phyloP scores from a whole-genome alignment of 2,113 vertebrate species.

The Colistium nudipinnis region DNA sequence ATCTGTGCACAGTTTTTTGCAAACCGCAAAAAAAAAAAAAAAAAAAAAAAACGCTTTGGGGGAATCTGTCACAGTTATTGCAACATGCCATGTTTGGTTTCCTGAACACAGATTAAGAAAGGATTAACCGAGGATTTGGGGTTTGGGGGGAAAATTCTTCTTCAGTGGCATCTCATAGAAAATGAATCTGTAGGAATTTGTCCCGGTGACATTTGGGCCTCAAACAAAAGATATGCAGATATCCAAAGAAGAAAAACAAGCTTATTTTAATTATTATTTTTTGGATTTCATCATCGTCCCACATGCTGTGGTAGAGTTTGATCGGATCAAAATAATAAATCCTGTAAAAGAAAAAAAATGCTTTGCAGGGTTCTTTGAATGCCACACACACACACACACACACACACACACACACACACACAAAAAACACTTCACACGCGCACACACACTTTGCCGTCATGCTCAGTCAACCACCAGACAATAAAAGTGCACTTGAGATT shows the following conservation, averaged over 20 bases:
- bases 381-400: background rate
- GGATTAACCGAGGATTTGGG: too few species aligned
- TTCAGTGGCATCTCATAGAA: constrained; percentile 2
- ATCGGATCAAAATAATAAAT: constrained; percentile 20
- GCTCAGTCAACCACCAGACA: constrained; percentile 22
- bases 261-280: too few species aligned
- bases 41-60: too few species aligned
- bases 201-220: background rate
- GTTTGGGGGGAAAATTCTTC: background rate
- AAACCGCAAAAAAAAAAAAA: too few species aligned
- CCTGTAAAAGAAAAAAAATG: background rate
- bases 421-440: background rate
- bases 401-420: constrained; percentile 3
- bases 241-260: background rate
- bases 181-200: constrained; percentile 5
- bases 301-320: background rate
- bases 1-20: too few species aligned
- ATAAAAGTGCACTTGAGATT: constrained; percentile 47
- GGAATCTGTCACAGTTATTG: too few species aligned
- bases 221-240: background rate
- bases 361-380: constrained; percentile 16
- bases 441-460: constrained; percentile 1
- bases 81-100: constrained; percentile 19
- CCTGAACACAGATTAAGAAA: too few species aligned
- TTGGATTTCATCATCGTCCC: background rate